Conservation (phyloP, 2,797 vertebrate genomes). For the Synaphobranchus kaupii region DNA sequence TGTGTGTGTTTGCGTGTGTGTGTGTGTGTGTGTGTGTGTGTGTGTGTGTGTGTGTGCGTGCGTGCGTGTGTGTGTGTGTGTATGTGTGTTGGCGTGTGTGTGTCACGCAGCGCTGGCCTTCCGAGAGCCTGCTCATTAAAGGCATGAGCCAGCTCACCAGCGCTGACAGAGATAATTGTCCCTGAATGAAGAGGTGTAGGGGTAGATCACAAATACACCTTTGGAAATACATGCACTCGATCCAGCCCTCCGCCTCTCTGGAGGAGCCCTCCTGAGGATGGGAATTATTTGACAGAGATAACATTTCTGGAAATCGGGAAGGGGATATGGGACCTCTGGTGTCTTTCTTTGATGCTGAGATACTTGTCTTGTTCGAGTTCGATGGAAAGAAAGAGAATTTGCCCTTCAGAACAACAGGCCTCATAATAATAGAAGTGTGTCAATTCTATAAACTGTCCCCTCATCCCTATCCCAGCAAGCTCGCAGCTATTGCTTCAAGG, state of each 20-base stretch:
- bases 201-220: neutral
- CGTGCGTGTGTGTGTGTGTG: too few relatives aligned
- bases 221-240: neutral
- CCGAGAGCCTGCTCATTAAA: neutral
- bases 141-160: neutral
- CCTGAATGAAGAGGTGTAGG: neutral
- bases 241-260: neutral
- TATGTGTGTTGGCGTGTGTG: neutral
- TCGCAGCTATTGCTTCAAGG: slow-evolving; percentile 45
- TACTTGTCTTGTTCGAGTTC: neutral
- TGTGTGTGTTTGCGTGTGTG: too few relatives aligned
- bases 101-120: neutral
- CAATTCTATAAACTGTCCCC: neutral
- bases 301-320: neutral
- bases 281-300: neutral
- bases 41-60: too few relatives aligned
- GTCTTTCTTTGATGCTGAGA: neutral
- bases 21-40: too few relatives aligned
- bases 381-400: neutral
- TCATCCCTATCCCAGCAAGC: slow-evolving; percentile 8
- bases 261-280: neutral
- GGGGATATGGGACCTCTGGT: neutral
- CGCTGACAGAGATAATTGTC: slow-evolving; percentile 2
- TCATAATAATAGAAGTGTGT: neutral
- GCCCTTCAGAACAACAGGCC: neutral